phyloP scores from a whole-genome alignment of 2,797 vertebrate genomes.

The Xenopus petersii region DNA sequence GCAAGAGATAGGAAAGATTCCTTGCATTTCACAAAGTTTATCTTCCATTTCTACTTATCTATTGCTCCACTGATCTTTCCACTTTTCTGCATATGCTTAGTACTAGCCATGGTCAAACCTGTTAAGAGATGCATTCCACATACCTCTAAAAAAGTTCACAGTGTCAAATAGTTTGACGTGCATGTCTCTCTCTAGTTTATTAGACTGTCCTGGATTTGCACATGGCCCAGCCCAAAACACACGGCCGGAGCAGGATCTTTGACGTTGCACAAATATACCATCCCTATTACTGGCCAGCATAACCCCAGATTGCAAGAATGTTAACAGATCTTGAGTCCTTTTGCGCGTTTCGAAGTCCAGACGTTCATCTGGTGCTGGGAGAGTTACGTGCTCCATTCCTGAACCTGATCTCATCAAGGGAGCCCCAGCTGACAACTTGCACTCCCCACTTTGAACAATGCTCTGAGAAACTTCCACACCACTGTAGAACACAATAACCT shows the following conservation, averaged over 20 bases:
- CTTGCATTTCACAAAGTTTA: no score
- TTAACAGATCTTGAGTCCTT: slow-evolving; percentile 63
- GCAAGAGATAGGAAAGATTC: no score
- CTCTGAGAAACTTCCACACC: slow-evolving; percentile 64
- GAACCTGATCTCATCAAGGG: slow-evolving; percentile 40
- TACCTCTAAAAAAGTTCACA: slow-evolving; percentile 66
- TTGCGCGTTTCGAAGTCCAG: slow-evolving; percentile 14
- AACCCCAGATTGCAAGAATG: slow-evolving; percentile 73
- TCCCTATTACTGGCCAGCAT: slow-evolving; percentile 66
- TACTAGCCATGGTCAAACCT: no score
- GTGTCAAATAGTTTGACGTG: slow-evolving; percentile 70
- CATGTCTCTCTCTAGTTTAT: slow-evolving; percentile 69
- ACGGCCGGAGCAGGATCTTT: slow-evolving; percentile 70
- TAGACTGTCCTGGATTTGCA: slow-evolving; percentile 41
- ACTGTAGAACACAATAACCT: slow-evolving; percentile 68
- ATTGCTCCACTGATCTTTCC: no score
- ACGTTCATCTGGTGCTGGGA: slow-evolving; percentile 48
- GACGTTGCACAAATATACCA: slow-evolving; percentile 72
- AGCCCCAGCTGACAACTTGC: slow-evolving; percentile 55
- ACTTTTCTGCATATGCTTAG: no score
- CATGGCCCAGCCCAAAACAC: slow-evolving; percentile 77
- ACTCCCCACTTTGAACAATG: slow-evolving; percentile 66
- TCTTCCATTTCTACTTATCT: no score
- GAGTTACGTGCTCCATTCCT: slow-evolving; percentile 56
- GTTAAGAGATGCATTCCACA: not conserved